phyloP scores from a whole-genome alignment of 2,888 invertebrate species.

The Hypolimnas misippus region DNA sequence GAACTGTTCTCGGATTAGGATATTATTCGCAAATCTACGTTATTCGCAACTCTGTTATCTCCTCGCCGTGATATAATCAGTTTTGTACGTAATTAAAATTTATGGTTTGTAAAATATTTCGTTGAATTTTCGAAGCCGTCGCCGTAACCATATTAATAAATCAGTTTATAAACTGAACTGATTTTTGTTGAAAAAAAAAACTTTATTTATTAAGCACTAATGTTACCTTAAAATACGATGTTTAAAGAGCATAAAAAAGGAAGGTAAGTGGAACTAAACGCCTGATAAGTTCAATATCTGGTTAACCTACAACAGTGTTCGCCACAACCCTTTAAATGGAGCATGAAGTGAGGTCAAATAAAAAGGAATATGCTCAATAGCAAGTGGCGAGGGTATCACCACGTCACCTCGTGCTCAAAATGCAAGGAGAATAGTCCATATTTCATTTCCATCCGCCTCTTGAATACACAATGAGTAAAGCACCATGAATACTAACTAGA shows the following conservation, averaged over 20 bases:
- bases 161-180: too few species aligned
- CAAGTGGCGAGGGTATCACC: constrained; percentile 55
- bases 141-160: too few species aligned
- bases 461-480: constrained; percentile 77
- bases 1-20: background rate
- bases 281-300: too few species aligned
- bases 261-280: background rate
- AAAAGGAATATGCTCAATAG: constrained; percentile 38
- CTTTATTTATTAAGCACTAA: too few species aligned
- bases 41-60: too few species aligned
- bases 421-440: constrained; percentile 79
- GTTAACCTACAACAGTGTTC: background rate
- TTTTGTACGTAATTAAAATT: background rate
- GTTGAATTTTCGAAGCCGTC: background rate
- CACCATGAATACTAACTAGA: constrained; percentile 80
- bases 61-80: background rate
- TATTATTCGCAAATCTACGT: too few species aligned
- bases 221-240: too few species aligned
- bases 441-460: constrained; percentile 76
- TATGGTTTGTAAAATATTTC: too few species aligned
- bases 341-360: constrained; percentile 19
- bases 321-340: constrained; percentile 7
- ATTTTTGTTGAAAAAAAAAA: too few species aligned
- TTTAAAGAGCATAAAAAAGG: too few species aligned
- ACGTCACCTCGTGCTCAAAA: constrained; percentile 74